Base-by-base conservation (phyloP, 1,140 invertebrate genomes). In the Ceratosolen fusciceps region DNA sequence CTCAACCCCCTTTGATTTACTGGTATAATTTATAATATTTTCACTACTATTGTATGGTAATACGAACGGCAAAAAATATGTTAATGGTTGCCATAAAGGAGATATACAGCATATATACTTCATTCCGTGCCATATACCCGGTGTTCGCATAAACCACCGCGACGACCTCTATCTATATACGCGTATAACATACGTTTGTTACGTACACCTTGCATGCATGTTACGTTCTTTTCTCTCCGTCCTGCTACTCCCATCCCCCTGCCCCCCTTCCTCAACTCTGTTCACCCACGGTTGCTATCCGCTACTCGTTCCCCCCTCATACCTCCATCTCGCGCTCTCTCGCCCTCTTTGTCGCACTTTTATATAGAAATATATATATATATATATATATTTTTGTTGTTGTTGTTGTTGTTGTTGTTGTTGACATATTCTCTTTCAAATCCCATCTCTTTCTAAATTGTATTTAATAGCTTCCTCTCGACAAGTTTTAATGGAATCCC, bases 11-110 rank as follows among this genome's bases (percentile, higher is more conserved):
- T 85, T 85, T 88, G 84, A 88, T 88, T 88, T 88, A 88, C 87
- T 85, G 83, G 85, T 84, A 86, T 87, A 88, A 89, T 87, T 89
- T 89, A 88, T 88, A 89, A 88, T 89, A 89, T 89, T 89, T 89
- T 88, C 86, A 85, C 87, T 88, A 87, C 87, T 89, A 89, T 89
- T 89, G 88, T 89, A 89, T 89, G 88, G 86, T 89, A 89, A 89
- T 89, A 86, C 84, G 86, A 83, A 84, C 82, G 82, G 86, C 86
- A 89, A 89, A 89, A 89, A 89, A 89, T 89, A 89, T 88, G 88
- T 88, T 89, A 89, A 89, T 89, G 87, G 88, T 87, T 85, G 86
- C 87, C 84, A 89, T 89, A 89, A 89, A 89, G 87, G 87, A 89
- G 86, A 89, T 89, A 88, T 89, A 89, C 86, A 86, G 85, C 85